phyloP scores from a whole-genome alignment of 2,888 invertebrate species.

The Drosophila mercatorum region DNA sequence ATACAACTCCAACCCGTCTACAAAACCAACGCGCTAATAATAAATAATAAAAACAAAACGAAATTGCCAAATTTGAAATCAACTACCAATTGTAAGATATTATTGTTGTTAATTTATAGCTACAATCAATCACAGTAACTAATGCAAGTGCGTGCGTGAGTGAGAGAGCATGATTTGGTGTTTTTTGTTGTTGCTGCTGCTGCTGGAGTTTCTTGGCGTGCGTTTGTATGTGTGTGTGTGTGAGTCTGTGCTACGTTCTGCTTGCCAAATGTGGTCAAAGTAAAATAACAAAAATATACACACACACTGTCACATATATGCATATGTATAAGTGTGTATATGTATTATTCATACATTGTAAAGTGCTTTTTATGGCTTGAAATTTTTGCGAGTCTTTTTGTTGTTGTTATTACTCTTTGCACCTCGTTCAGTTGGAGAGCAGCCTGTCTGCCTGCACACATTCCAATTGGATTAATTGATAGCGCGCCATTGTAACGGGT shows the following conservation, averaged over 20 bases:
- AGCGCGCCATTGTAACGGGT: slow-evolving; percentile 3
- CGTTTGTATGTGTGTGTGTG: slow-evolving; percentile 31
- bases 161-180: slow-evolving; percentile 43
- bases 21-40: slow-evolving; percentile 55
- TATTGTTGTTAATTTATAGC: slow-evolving; percentile 48
- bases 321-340: not conserved
- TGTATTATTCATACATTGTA: slow-evolving; percentile 37
- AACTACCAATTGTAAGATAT: slow-evolving; percentile 68
- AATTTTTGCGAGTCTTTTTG: slow-evolving; percentile 49
- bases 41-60: slow-evolving; percentile 36
- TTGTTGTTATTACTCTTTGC: slow-evolving; percentile 21
- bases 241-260: slow-evolving; percentile 56
- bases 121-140: slow-evolving; percentile 54
- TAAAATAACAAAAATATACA: slow-evolving; percentile 63
- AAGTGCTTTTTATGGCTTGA: slow-evolving; percentile 76
- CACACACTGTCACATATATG: not conserved
- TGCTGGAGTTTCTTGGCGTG: slow-evolving; percentile 47
- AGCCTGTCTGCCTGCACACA: not conserved
- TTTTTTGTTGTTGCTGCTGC: slow-evolving; percentile 26
- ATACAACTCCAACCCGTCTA: slow-evolving; percentile 2
- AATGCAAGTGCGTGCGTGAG: slow-evolving; percentile 53
- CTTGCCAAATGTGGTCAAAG: slow-evolving; percentile 82
- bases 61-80: slow-evolving; percentile 26
- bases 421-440: not conserved
- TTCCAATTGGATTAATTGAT: slow-evolving; percentile 9